These are phyloP conservation scores for Alcedo quadribrachys DNA, from an alignment of 2,797 vertebrate species.

Conservation along the genomic window DNA sequence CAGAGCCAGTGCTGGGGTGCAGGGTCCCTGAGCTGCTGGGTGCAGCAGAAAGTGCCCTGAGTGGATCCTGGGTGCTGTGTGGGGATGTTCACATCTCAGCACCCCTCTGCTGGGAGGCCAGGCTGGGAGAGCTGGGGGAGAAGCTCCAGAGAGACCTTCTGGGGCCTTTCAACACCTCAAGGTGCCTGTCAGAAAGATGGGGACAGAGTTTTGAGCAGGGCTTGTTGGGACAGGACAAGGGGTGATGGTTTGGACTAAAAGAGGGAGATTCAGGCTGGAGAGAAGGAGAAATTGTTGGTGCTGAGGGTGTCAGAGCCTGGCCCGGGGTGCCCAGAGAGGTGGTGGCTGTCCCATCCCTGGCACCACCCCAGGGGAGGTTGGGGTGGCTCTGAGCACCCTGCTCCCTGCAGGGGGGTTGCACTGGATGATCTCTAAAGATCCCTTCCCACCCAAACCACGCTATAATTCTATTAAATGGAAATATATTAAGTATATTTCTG, in stretches of 20 bases:
- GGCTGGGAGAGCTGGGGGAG: background rate
- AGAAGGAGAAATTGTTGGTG: no score
- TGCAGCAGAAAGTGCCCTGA: no score
- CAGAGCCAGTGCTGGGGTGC: background rate
- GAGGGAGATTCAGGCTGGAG: no score
- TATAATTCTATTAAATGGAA: background rate
- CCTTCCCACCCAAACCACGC: background rate
- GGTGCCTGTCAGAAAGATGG: background rate
- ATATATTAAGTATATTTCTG: slow-evolving; percentile 32
- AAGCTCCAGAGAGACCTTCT: background rate
- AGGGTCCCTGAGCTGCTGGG: background rate
- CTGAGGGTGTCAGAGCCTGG: no score
- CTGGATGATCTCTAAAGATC: background rate
- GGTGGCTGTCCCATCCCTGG: background rate
- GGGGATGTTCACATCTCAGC: background rate
- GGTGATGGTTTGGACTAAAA: no score
- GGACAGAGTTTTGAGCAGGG: background rate
- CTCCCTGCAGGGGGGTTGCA: background rate
- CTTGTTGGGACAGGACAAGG: no score
- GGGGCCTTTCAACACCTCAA: background rate
- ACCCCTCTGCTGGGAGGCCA: background rate
- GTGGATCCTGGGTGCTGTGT: no score
- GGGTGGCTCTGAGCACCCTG: background rate
- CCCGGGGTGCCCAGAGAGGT: background rate
- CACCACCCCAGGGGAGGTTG: background rate